phyloP scores from a whole-genome alignment of 2,888 invertebrate species.

The Psylliodes chrysocephalus region DNA sequence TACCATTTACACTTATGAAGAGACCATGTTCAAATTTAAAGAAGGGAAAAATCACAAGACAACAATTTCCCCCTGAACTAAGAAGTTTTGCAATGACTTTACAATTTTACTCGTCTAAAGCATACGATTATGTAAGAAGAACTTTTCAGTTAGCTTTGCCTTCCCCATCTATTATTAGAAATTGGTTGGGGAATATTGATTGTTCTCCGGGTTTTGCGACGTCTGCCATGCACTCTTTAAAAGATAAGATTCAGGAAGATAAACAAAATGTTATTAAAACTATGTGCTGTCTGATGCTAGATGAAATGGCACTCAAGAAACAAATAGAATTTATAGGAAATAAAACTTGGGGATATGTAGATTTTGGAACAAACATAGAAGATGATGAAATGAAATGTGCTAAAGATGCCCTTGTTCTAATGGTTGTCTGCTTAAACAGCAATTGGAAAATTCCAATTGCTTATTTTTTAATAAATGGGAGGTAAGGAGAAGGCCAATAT shows the following conservation, averaged over 20 bases:
- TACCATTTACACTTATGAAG: too few relatives aligned
- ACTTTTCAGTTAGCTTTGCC: slow-evolving; percentile 28
- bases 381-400: slow-evolving; percentile 36
- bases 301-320: slow-evolving; percentile 46
- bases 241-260: slow-evolving; percentile 20
- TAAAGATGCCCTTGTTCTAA: slow-evolving; percentile 45
- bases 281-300: slow-evolving; percentile 40
- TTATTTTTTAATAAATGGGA: slow-evolving; percentile 43
- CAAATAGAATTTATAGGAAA: slow-evolving; percentile 41
- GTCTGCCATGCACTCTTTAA: slow-evolving; percentile 18
- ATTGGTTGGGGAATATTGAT: slow-evolving; percentile 14
- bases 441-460: slow-evolving; percentile 47
- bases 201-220: background rate
- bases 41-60: background rate
- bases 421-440: slow-evolving; percentile 41
- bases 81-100: slow-evolving; percentile 35
- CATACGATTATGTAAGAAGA: slow-evolving; percentile 34
- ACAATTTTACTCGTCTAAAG: slow-evolving; percentile 36
- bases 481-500: slow-evolving; percentile 40
- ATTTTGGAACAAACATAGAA: slow-evolving; percentile 39
- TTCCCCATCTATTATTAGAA: slow-evolving; percentile 23
- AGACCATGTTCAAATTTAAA: too few relatives aligned
- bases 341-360: slow-evolving; percentile 38
- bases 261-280: background rate
- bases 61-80: slow-evolving; percentile 9